Base-by-base conservation (phyloP, 2,797 vertebrate species). In the Fistularia tabacaria region DNA sequence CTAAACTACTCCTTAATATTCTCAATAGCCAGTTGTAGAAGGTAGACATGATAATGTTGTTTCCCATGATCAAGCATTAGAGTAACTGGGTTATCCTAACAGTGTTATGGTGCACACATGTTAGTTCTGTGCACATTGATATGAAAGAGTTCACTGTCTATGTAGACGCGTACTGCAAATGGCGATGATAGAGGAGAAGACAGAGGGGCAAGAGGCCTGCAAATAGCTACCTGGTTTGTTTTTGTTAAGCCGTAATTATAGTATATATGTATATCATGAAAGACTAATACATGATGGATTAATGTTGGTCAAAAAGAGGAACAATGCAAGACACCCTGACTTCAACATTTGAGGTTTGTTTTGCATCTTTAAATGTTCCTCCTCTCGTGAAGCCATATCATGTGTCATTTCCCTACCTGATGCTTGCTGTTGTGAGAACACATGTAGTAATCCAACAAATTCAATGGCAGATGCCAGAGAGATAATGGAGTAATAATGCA, bases 291-390 rank as follows among this genome's bases (percentile, higher is more conserved):
- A 25, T 25, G 25, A 25, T 25, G 25, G 25, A 25, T 25, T 5
- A 25, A 25, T 25, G 25, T 2, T 25, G 25, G 52, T 62, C 65
- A 41, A 45, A 58, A 51, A 42, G 44, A 14, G 39, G 49, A 25
- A 37, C 36, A 15, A 38, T 47, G 45, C 9, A 45, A 41, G 25
- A 51, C 71, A 74, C 57, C 15, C 57, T 61, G 54, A 15, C 43
- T 46, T 13, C 42, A 49, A 48, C 14, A 65, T 78, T 59, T 73
- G 8, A 38, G 71, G 60, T 85, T 84, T 83, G 77, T 71, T 80
- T 77, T 74, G 69, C 51, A 67, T 70, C 57, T 69, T 51, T 58
- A 50, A 77, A 83, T 74, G 71, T 73, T 77, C 73, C 77, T 69
- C 74, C 65, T 57, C 40, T 77, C 54, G 53, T 50, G 76, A 80